Evolutionary conservation across 2,888 invertebrate genomes (phyloP), one percentile per base, ranked within the genome.

Genomic region (Pristionchus entomophagus): DNA sequence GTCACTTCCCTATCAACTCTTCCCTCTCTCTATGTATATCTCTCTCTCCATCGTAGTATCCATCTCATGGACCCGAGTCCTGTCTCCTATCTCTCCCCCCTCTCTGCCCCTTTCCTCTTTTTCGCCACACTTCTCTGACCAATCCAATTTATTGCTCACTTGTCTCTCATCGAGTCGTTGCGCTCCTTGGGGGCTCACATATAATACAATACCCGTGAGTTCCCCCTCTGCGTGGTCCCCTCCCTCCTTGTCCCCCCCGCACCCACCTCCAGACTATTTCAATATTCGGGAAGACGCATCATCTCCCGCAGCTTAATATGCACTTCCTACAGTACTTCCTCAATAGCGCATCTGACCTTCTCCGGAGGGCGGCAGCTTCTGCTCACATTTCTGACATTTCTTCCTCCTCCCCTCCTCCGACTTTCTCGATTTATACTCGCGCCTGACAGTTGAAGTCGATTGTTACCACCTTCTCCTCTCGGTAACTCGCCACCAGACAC

Each of bases 101-200:
- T 29, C 62, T 41, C 32, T 51, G 38, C 22, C 56, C 32, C 32
- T 51, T 53, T 32, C 53, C 14, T 41, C 38, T 59, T 82, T 38
- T 59, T 59, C 59, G 56, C 59, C 38, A 56, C 56, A 82, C 82
- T 82, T 82, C 56, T 82, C 82, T 82, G 56, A 82, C 59, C 82
- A 82, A 82, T 82, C 59, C 82, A 82, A 82, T 82, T 82, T 82
- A 82, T 82, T 82, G 82, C 82, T 82, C 82, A 82, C 82, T 82
- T 82, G 56, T 81, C 81, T 81, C 83, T 83, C 83, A 32, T 83
- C 80, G 17, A 32, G 38, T 56, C 38, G 65, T 14, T n/a, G 14
- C 65, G 41, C 73, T 73, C 73, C 73, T 73, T 73, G 73, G 73
- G 73, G 73, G 73, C 69, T 35, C 35, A 38, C 41, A 73, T 73